These are phyloP conservation scores for Isotomurus palustris DNA, from an alignment of 2,888 invertebrate species.

Conservation along the genomic window DNA sequence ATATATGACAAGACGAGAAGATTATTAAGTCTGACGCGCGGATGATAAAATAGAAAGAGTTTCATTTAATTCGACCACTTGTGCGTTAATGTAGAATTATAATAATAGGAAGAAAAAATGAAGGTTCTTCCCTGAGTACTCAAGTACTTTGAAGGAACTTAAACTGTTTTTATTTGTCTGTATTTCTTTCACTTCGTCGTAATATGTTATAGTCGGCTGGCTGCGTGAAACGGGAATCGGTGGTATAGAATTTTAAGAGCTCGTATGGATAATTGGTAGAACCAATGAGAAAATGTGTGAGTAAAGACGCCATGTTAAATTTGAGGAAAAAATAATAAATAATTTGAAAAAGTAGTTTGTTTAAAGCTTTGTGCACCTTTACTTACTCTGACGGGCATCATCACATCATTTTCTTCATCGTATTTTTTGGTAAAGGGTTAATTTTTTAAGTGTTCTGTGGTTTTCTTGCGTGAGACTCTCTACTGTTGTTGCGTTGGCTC, in stretches of 20 bases:
- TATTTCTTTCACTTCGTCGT: too few relatives aligned
- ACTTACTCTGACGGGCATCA: not conserved
- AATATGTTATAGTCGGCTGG: constrained; percentile 12
- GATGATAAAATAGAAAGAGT: too few relatives aligned
- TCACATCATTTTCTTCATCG: too few relatives aligned
- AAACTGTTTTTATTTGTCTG: too few relatives aligned
- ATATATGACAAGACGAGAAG: too few relatives aligned
- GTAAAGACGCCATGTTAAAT: constrained; percentile 14
- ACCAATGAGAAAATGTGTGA: constrained; percentile 7
- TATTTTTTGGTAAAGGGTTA: not conserved
- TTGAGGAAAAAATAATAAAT: constrained; percentile 10
- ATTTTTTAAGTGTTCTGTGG: constrained; percentile 10
- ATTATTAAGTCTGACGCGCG: too few relatives aligned
- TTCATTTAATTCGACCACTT: too few relatives aligned
- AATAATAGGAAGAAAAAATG: too few relatives aligned
- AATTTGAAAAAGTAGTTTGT: not conserved
- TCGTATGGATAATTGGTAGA: constrained; percentile 10
- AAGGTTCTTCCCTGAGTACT: too few relatives aligned
- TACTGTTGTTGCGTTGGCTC: constrained; percentile 8
- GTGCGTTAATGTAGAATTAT: too few relatives aligned
- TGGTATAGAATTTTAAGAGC: not conserved
- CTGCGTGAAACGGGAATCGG: not conserved
- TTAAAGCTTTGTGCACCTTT: constrained; percentile 1
- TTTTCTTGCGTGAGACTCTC: constrained; percentile 11
- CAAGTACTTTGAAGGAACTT: too few relatives aligned